Conservation (phyloP, 1,140 invertebrate species). For the Hycleus cichorii region DNA sequence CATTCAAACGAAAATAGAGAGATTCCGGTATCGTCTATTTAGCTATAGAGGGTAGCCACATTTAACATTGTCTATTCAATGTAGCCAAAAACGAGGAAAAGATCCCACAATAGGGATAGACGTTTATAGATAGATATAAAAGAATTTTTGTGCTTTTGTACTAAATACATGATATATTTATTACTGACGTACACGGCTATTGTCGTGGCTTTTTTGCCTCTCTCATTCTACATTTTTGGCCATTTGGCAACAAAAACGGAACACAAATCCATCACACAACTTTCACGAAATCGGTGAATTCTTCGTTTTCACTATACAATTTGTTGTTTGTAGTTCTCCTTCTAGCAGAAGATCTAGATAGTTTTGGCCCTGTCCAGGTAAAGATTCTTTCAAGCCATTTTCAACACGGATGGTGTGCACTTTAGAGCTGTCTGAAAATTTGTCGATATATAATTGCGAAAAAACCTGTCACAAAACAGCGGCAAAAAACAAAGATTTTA, state of each 20-base stretch:
- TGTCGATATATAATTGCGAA: too few species aligned
- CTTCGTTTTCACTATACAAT: too few species aligned
- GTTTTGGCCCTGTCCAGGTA: too few species aligned
- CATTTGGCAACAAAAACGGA: not conserved
- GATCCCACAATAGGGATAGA: too few species aligned
- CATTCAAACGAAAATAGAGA: slow-evolving; percentile 1
- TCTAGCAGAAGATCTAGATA: too few species aligned
- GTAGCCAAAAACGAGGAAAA: not conserved
- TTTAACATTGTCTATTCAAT: slow-evolving; percentile 8
- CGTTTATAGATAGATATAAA: not conserved
- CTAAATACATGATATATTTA: slow-evolving; percentile 18
- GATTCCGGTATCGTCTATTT: not conserved
- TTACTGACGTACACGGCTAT: not conserved
- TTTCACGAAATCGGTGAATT: too few species aligned
- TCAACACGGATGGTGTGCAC: too few species aligned
- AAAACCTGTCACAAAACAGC: too few species aligned
- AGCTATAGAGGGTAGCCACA: slow-evolving; percentile 8
- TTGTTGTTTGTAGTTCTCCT: too few species aligned
- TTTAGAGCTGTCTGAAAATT: too few species aligned
- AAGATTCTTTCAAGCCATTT: too few species aligned
- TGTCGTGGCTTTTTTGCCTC: not conserved
- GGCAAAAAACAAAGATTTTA: too few species aligned
- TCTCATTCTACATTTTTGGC: not conserved
- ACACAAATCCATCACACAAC: not conserved
- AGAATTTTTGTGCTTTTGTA: slow-evolving; percentile 17